phyloP scores from a whole-genome alignment of 2,113 vertebrate species.

The Tragulus kanchil region DNA sequence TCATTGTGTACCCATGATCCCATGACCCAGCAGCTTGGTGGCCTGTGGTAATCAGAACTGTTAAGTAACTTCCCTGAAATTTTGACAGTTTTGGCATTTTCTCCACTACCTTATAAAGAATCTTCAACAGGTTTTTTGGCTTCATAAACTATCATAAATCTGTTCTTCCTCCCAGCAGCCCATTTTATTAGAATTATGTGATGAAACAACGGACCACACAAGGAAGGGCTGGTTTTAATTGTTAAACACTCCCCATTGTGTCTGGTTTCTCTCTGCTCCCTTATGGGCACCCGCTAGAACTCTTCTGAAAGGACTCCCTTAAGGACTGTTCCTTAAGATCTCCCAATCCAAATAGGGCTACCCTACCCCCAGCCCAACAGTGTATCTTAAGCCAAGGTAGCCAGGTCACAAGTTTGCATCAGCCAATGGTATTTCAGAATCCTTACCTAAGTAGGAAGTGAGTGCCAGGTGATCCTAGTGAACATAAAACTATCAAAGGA shows the following conservation, averaged over 20 bases:
- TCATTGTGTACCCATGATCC: not conserved
- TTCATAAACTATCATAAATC: slow-evolving; percentile 51
- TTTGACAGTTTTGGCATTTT: slow-evolving; percentile 36
- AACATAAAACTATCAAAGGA: slow-evolving; percentile 64
- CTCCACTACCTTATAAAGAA: slow-evolving; percentile 43
- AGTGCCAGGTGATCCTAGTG: slow-evolving; percentile 23
- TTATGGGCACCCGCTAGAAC: not conserved
- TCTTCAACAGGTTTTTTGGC: slow-evolving; percentile 54
- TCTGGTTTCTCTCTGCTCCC: slow-evolving; percentile 57
- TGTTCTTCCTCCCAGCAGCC: slow-evolving; percentile 17
- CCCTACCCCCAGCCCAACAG: not conserved
- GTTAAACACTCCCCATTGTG: not conserved
- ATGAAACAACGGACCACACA: slow-evolving; percentile 75
- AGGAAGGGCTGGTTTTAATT: slow-evolving; percentile 68
- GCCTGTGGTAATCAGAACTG: slow-evolving; percentile 45
- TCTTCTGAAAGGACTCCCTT: not conserved
- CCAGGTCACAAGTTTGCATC: not conserved
- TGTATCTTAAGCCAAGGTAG: not conserved
- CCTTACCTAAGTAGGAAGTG: slow-evolving; percentile 40
- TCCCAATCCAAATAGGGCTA: not conserved
- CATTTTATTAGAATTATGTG: slow-evolving; percentile 39
- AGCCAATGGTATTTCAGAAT: not conserved
- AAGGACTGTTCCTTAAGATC: not conserved
- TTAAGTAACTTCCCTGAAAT: slow-evolving; percentile 56
- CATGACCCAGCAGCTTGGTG: slow-evolving; percentile 40